Evolutionary conservation across 2,113 vertebrate species (phyloP).

Genomic region (Cranoglanis bouderius): DNA sequence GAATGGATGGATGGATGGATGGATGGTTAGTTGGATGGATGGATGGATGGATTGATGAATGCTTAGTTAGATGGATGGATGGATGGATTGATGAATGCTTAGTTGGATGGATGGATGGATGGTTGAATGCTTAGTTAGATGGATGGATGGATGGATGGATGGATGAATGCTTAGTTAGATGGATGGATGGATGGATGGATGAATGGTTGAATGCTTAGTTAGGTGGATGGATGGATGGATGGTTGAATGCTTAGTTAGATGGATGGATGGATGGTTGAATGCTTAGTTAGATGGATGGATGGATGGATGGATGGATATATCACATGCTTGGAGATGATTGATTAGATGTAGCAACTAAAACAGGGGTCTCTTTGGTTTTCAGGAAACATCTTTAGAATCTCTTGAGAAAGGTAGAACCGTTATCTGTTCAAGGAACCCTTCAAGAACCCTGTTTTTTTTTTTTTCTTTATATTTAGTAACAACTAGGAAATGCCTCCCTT

Average conservation of each 20-base stretch:
- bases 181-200: neutral
- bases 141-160: neutral
- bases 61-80: neutral
- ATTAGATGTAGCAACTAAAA: neutral
- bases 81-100: neutral
- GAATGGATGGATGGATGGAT: neutral
- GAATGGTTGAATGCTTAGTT: neutral
- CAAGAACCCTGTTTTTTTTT: neutral
- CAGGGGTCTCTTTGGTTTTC: neutral
- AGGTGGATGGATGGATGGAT: neutral
- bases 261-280: neutral
- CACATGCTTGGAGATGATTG: neutral
- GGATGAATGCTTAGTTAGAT: too few species aligned
- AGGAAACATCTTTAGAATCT: neutral
- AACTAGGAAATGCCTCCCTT: neutral
- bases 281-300: neutral
- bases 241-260: too few species aligned
- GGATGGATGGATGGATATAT: neutral
- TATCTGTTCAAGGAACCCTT: neutral
- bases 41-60: neutral
- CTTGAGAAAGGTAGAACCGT: too few species aligned
- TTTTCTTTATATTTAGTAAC: neutral
- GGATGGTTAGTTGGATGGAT: too few species aligned
- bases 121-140: neutral
- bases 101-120: neutral